These are phyloP conservation scores for Neopelma chrysocephalum DNA, from an alignment of 2,797 vertebrate genomes.

Conservation along the genomic window DNA sequence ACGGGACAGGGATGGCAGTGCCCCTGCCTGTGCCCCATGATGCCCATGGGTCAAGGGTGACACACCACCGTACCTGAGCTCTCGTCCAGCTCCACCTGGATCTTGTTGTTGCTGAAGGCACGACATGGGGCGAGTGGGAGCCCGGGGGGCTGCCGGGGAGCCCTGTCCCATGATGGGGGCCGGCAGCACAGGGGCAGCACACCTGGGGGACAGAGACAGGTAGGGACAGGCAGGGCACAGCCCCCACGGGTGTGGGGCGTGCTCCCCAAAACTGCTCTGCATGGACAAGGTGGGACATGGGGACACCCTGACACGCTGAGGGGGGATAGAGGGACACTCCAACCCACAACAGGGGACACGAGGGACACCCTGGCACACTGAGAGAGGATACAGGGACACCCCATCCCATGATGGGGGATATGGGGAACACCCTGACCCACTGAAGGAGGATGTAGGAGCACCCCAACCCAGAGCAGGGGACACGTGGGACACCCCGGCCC, in stretches of 20 bases:
- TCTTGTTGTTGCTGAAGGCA: constrained; percentile 51
- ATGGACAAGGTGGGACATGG: accelerated
- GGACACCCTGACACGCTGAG: not conserved
- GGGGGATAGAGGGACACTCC: too few species aligned
- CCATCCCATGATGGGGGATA: not conserved
- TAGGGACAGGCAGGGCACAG: not conserved
- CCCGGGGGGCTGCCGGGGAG: not conserved
- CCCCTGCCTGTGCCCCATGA: not conserved
- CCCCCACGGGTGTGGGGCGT: accelerated
- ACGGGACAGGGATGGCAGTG: accelerated
- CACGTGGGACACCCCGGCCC: too few species aligned
- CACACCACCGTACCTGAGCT: not conserved
- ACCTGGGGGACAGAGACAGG: not conserved
- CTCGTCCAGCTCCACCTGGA: constrained; percentile 58
- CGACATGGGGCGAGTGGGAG: not conserved
- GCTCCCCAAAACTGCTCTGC: not conserved
- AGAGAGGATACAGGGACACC: not conserved
- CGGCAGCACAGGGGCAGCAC: not conserved
- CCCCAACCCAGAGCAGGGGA: not conserved
- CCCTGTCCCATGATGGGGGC: not conserved
- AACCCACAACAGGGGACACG: too few species aligned
- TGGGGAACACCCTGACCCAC: too few species aligned
- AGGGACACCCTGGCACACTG: not conserved
- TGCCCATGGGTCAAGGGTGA: accelerated
- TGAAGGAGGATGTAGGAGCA: not conserved